These are phyloP conservation scores for Drosophila vallismaia DNA, from an alignment of 2,888 invertebrate genomes.

Conservation along the genomic window DNA sequence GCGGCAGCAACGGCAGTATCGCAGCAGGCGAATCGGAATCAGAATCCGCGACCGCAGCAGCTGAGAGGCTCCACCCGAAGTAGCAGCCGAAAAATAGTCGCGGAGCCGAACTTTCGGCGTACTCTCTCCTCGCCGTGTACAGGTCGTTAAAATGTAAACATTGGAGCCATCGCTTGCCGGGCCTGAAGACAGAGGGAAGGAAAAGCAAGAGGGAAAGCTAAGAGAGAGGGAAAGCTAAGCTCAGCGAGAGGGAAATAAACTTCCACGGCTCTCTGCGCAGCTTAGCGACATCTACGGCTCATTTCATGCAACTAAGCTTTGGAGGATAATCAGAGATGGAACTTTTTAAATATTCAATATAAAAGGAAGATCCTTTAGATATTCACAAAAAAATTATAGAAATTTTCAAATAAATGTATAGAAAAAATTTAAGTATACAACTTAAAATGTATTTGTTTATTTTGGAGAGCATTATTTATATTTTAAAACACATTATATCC, in stretches of 20 bases:
- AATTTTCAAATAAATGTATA: background rate
- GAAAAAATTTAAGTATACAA: background rate
- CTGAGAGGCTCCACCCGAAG: conserved; percentile 29
- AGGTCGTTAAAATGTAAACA: conserved; percentile 49
- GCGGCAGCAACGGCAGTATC: conserved; percentile 21
- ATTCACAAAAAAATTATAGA: background rate
- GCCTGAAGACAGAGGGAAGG: conserved; percentile 4
- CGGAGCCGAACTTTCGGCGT: conserved; percentile 8
- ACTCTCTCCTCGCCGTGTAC: conserved; percentile 6
- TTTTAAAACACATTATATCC: background rate
- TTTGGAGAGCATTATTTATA: background rate
- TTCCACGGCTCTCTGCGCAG: background rate
- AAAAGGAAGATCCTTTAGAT: background rate
- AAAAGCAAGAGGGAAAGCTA: background rate
- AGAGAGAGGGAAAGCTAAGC: background rate
- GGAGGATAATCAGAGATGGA: background rate
- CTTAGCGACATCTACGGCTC: conserved; percentile 9
- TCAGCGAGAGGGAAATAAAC: background rate
- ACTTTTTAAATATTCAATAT: background rate
- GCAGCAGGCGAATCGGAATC: conserved; percentile 21
- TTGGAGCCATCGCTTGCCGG: conserved; percentile 27
- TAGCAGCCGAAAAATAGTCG: background rate
- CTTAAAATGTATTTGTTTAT: no score
- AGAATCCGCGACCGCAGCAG: conserved; percentile 35
- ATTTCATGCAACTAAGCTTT: background rate